phyloP scores from a whole-genome alignment of 2,888 invertebrate genomes.

The Lasioglossum morio region DNA sequence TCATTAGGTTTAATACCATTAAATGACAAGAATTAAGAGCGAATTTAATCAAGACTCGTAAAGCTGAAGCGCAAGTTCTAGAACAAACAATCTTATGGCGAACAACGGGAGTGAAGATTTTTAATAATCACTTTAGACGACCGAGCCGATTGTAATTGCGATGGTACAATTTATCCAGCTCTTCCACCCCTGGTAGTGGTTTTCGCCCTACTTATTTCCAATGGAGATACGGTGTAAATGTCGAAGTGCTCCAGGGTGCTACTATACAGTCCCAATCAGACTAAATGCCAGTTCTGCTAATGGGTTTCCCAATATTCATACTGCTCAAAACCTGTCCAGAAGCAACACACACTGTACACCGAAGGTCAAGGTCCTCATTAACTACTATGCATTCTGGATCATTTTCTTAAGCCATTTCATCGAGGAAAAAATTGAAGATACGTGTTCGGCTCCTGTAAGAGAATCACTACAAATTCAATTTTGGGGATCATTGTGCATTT shows the following conservation, averaged over 20 bases:
- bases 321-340: not conserved
- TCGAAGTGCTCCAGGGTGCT: not conserved
- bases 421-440: no score
- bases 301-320: not conserved
- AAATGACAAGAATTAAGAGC: no score
- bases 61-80: no score
- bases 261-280: not conserved
- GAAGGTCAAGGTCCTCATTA: not conserved
- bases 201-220: not conserved
- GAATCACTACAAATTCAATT: not conserved
- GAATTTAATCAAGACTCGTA: no score
- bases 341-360: not conserved
- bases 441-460: not conserved
- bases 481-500: not conserved
- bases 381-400: not conserved
- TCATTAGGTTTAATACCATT: no score
- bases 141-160: not conserved
- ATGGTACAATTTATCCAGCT: not conserved
- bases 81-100: not conserved
- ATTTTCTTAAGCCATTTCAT: not conserved
- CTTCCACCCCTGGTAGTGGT: not conserved
- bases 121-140: not conserved
- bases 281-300: not conserved
- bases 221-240: not conserved
- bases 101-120: not conserved